phyloP scores from a whole-genome alignment of 2,113 vertebrate species.

The Poeciliopsis prolifica region DNA sequence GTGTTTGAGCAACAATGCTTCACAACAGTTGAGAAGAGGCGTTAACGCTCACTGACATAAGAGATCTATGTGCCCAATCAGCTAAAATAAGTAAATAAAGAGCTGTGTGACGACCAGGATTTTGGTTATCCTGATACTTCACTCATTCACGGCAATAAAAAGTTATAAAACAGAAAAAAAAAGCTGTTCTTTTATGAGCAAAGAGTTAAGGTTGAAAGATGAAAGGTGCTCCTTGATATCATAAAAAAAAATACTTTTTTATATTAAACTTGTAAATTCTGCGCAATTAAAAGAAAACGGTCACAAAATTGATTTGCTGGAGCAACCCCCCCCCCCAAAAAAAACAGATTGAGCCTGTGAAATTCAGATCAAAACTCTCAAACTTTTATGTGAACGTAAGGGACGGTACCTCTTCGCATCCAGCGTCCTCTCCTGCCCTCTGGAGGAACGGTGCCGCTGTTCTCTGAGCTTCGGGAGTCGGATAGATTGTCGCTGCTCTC shows the following conservation, averaged over 20 bases:
- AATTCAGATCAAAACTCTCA: not conserved
- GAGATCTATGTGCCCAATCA: constrained; percentile 19
- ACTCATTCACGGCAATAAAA: not conserved
- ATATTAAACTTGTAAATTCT: not conserved
- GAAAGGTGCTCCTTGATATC: too few species aligned
- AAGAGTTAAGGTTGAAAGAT: not conserved
- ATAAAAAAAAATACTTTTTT: too few species aligned
- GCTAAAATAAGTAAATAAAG: not conserved
- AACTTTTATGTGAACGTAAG: too few species aligned
- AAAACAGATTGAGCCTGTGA: not conserved
- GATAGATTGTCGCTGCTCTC: constrained; percentile 92
- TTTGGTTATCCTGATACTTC: not conserved
- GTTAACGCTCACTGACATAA: constrained; percentile 22
- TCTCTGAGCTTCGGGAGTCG: constrained; percentile 83
- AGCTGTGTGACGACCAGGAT: not conserved
- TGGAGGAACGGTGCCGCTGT: constrained; percentile 78
- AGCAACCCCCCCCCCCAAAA: too few species aligned
- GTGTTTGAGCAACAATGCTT: constrained; percentile 40
- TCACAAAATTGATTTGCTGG: not conserved
- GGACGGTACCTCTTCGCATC: constrained; percentile 88
- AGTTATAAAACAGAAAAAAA: not conserved
- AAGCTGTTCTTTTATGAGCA: constrained; percentile 1
- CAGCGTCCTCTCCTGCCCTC: constrained; percentile 87
- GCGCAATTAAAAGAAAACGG: not conserved
- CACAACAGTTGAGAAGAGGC: constrained; percentile 34